Conservation (phyloP, 2,797 vertebrate species). For the Rhyacichthys aspro region DNA sequence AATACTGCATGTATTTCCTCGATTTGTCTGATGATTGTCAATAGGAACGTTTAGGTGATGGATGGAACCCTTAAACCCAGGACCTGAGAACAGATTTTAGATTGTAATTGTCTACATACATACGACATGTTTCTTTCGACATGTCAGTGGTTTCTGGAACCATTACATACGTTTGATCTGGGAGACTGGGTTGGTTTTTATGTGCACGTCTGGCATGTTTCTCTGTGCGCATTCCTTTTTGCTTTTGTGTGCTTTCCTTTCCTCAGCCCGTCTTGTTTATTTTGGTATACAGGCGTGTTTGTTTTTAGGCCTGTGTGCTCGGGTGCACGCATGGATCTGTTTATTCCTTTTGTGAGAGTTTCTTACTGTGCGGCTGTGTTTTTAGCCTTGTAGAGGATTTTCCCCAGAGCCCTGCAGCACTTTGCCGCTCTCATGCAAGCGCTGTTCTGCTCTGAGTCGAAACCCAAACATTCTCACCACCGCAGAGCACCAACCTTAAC, state of each 20-base stretch:
- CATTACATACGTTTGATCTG: neutral
- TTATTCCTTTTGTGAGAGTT: conserved; percentile 50
- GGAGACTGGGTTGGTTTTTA: neutral
- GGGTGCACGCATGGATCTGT: conserved; percentile 40
- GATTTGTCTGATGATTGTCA: too few relatives aligned
- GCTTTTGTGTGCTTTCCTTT: conserved; percentile 15
- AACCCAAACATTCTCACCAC: conserved; percentile 60
- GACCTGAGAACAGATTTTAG: neutral
- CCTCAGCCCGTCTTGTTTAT: conserved; percentile 30
- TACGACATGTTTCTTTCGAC: too few relatives aligned
- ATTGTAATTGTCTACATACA: neutral
- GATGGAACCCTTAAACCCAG: too few relatives aligned
- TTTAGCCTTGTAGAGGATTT: conserved; percentile 58
- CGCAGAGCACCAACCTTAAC: conserved; percentile 48
- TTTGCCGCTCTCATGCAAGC: conserved; percentile 58
- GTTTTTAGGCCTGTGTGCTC: conserved; percentile 57
- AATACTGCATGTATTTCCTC: too few relatives aligned
- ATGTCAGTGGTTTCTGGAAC: neutral
- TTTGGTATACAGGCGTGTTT: conserved; percentile 49
- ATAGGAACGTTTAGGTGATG: too few relatives aligned
- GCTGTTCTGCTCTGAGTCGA: conserved; percentile 50
- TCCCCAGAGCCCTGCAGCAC: conserved; percentile 62
- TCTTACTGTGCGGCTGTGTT: conserved; percentile 23
- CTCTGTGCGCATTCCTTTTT: conserved; percentile 10
- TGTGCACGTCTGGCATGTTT: conserved; percentile 2